A percentile compares a stretch with the other conserved stretches of the same genome.
Conservation (phyloP, 2,797 vertebrate genomes). For the Meriones psammophilus region DNA sequence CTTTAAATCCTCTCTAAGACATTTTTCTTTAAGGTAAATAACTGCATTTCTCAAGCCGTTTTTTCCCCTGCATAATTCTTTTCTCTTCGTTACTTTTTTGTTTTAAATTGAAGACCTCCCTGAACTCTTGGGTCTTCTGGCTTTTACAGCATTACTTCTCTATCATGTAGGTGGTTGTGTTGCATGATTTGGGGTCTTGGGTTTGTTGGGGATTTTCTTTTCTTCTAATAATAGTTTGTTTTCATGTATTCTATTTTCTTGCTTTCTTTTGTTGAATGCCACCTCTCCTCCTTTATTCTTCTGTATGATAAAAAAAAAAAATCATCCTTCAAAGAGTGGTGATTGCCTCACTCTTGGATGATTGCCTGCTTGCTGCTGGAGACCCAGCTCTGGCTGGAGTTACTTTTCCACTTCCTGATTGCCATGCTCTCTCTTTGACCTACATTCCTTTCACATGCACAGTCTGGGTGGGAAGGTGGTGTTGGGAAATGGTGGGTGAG, state of each 20-base stretch:
- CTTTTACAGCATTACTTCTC: slow-evolving; percentile 35
- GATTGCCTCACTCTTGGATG: slow-evolving; percentile 52
- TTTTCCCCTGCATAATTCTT: background rate
- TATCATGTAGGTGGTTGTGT: background rate
- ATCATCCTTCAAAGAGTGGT: slow-evolving; percentile 56
- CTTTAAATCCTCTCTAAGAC: background rate
- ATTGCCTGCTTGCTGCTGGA: slow-evolving; percentile 55
- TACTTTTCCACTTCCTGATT: slow-evolving; percentile 36
- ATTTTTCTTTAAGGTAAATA: slow-evolving; percentile 50
- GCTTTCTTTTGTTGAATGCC: slow-evolving; percentile 2
- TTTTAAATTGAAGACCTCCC: background rate
- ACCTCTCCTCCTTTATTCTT: slow-evolving; percentile 38
- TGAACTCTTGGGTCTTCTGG: background rate
- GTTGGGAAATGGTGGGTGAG: slow-evolving; percentile 57
- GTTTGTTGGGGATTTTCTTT: background rate
- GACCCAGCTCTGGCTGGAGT: slow-evolving; percentile 1
- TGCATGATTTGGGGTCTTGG: slow-evolving; percentile 57
- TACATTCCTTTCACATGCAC: slow-evolving; percentile 45
- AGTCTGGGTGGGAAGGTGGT: slow-evolving; percentile 68
- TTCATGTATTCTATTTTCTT: background rate
- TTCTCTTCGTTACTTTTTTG: background rate
- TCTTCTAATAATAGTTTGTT: background rate
- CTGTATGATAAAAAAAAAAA: slow-evolving; percentile 32
- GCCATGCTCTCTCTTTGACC: slow-evolving; percentile 5
- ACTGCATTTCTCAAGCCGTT: background rate